These are phyloP conservation scores for Nyctibius grandis DNA, from an alignment of 2,797 vertebrate species.

Conservation along the genomic window DNA sequence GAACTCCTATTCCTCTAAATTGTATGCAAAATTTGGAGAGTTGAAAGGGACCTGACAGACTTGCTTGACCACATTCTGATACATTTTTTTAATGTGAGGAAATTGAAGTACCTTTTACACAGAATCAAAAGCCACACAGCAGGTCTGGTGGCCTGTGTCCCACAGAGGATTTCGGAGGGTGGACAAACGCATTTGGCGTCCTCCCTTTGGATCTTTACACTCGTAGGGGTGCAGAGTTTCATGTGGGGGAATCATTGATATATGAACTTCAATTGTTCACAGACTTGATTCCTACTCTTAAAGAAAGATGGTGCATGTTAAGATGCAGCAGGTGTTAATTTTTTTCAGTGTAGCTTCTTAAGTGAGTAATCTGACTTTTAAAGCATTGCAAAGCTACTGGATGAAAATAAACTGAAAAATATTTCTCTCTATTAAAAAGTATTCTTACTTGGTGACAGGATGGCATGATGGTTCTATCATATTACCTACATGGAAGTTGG, in stretches of 20 bases:
- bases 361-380: background rate
- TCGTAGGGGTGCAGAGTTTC: background rate
- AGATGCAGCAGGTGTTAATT: background rate
- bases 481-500: background rate
- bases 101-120: background rate
- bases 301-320: background rate
- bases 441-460: background rate
- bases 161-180: background rate
- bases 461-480: background rate
- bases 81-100: background rate
- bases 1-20: background rate
- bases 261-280: background rate
- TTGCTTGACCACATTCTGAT: background rate
- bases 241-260: accelerated
- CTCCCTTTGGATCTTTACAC: background rate
- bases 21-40: background rate
- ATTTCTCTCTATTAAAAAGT: background rate
- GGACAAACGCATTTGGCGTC: background rate
- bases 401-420: background rate
- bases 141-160: background rate
- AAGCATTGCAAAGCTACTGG: background rate
- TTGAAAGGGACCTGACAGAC: background rate
- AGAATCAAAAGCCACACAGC: background rate
- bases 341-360: background rate
- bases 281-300: background rate